A percentile compares a stretch with the other conserved stretches of the same genome.
Conservation (phyloP, 1,140 invertebrate species). For the Sycophaga agraensis region DNA sequence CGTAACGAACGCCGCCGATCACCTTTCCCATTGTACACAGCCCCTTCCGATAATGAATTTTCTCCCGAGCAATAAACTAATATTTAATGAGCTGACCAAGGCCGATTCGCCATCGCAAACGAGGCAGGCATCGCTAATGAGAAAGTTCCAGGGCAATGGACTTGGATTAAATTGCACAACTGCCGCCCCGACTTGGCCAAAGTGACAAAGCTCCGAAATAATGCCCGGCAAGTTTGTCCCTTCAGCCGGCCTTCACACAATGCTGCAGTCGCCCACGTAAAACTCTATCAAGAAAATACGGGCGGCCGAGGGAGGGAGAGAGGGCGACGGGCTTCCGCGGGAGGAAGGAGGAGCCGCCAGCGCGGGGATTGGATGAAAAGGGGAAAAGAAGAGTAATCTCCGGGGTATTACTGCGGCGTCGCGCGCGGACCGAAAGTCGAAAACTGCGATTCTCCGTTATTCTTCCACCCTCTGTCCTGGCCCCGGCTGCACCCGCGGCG, state of each 20-base stretch:
- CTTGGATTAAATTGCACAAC: too few species aligned
- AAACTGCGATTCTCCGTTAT: slow-evolving; percentile 32
- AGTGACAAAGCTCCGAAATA: slow-evolving; percentile 21
- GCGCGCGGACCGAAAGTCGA: slow-evolving; percentile 44
- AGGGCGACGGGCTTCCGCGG: slow-evolving; percentile 24
- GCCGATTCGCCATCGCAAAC: too few species aligned
- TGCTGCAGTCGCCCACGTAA: too few species aligned
- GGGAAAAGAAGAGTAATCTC: slow-evolving; percentile 35
- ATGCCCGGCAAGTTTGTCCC: not conserved
- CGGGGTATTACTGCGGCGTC: slow-evolving; percentile 35
- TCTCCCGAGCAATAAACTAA: too few species aligned
- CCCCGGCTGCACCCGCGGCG: not conserved
- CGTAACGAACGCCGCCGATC: too few species aligned
- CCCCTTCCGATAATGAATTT: too few species aligned
- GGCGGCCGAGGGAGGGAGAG: slow-evolving; percentile 27
- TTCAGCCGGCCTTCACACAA: too few species aligned
- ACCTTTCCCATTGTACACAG: too few species aligned
- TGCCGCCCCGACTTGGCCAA: not conserved
- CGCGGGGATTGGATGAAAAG: slow-evolving; percentile 14
- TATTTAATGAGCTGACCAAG: too few species aligned
- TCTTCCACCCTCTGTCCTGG: not conserved
- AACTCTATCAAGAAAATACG: slow-evolving; percentile 29
- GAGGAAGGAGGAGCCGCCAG: slow-evolving; percentile 26
- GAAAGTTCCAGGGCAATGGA: too few species aligned
- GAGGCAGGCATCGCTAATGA: too few species aligned